phyloP scores from a whole-genome alignment of 2,888 invertebrate genomes.

The Geotrupes spiniger region DNA sequence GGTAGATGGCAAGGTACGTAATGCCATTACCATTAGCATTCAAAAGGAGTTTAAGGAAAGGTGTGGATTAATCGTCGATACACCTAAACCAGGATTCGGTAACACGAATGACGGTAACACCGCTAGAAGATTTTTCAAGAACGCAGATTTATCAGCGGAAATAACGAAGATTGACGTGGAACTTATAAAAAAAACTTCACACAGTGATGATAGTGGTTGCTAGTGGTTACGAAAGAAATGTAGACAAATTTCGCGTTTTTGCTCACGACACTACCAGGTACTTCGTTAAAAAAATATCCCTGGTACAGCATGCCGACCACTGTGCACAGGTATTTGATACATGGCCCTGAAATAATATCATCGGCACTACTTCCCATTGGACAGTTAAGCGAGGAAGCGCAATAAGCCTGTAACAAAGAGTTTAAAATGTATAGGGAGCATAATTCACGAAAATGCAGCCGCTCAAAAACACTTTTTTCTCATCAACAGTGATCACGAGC shows the following conservation, averaged over 20 bases:
- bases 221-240: constrained; percentile 17
- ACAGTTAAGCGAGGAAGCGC: too few species aligned
- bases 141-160: constrained; percentile 16
- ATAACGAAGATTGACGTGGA: constrained; percentile 17
- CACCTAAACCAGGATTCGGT: constrained; percentile 21
- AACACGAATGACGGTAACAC: constrained; percentile 24
- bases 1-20: constrained; percentile 31
- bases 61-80: constrained; percentile 20
- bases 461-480: constrained; percentile 13
- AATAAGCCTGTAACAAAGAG: constrained; percentile 11
- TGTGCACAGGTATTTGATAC: constrained; percentile 19
- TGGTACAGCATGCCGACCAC: constrained; percentile 18
- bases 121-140: constrained; percentile 19
- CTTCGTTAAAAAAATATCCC: constrained; percentile 17
- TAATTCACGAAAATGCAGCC: too few species aligned
- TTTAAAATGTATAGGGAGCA: constrained; percentile 11
- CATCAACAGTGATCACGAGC: constrained; percentile 16
- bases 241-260: constrained; percentile 12
- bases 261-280: constrained; percentile 12
- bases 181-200: constrained; percentile 18
- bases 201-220: constrained; percentile 18
- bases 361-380: constrained; percentile 15
- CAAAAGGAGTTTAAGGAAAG: constrained; percentile 24
- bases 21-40: constrained; percentile 24
- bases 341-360: constrained; percentile 19